phyloP scores from a whole-genome alignment of 2,888 invertebrate species.

The Tolmerus cingulatus region DNA sequence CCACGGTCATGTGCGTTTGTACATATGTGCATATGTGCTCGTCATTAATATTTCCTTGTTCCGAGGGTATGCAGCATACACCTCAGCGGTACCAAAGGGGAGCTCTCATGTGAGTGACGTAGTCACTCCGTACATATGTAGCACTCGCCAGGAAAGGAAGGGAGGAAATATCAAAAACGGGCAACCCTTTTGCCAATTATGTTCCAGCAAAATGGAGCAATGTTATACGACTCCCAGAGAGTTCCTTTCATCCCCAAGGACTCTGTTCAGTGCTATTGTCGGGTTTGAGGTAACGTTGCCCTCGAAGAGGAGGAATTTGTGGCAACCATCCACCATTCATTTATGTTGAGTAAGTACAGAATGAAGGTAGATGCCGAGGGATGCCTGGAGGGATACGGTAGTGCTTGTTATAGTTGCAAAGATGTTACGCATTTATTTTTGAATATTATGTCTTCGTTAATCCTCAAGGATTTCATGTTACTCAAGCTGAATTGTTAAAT shows the following conservation, averaged over 20 bases:
- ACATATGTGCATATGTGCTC: conserved; percentile 13
- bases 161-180: conserved; percentile 44
- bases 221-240: conserved; percentile 50
- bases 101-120: conserved; percentile 29
- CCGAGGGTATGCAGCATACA: conserved; percentile 25
- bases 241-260: conserved; percentile 50
- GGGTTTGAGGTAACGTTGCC: conserved; percentile 21
- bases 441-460: conserved; percentile 46
- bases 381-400: conserved; percentile 41
- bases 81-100: conserved; percentile 17
- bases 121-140: conserved; percentile 28
- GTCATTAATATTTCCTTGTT: conserved; percentile 38
- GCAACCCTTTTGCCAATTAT: conserved; percentile 51
- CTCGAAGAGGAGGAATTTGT: conserved; percentile 31
- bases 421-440: conserved; percentile 46
- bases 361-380: neutral
- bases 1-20: neutral
- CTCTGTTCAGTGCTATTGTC: neutral
- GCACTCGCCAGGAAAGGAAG: neutral
- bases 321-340: conserved; percentile 36
- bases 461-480: conserved; percentile 44
- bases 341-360: conserved; percentile 13
- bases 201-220: conserved; percentile 51
- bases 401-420: conserved; percentile 40
- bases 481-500: conserved; percentile 45